Percentiles rank a stretch among this genome's conserved stretches.
Evolutionary conservation across 2,797 vertebrate species (phyloP).

Genomic region (Cossypha polioptera): DNA sequence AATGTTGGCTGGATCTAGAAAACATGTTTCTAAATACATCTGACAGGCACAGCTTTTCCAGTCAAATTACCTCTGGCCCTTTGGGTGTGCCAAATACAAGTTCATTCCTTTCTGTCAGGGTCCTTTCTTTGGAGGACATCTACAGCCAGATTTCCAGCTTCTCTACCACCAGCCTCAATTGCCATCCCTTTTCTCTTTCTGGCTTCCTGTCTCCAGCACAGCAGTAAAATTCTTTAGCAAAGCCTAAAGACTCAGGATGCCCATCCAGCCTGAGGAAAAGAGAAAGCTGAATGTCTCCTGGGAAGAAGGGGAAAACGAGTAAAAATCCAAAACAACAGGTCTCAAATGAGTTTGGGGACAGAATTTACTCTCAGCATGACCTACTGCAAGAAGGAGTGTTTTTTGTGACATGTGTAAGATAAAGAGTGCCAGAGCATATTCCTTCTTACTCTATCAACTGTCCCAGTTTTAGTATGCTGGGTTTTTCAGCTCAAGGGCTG

Average conservation of each 20-base stretch:
- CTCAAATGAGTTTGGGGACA: not conserved
- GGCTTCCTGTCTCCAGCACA: not conserved
- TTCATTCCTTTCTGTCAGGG: not conserved
- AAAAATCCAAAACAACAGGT: not conserved
- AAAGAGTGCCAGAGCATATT: not conserved
- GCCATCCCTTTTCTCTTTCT: not conserved
- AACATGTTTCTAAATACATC: not conserved
- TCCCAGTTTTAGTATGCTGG: not conserved
- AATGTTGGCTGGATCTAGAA: not conserved
- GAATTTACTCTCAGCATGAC: not conserved
- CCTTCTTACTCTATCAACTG: not conserved
- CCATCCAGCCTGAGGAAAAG: not conserved
- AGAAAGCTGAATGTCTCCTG: not conserved
- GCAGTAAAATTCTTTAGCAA: not conserved
- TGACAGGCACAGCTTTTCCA: not conserved
- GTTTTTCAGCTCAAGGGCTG: not conserved
- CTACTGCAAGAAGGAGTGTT: not conserved
- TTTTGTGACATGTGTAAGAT: not conserved
- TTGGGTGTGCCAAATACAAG: not conserved
- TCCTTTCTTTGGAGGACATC: not conserved
- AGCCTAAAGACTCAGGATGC: not conserved
- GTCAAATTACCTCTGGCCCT: not conserved
- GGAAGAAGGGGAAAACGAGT: not conserved
- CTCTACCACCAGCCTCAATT: not conserved
- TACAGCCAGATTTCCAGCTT: not conserved